Conservation (phyloP, 2,888 invertebrate genomes). For the Dinocampus coccinellae region DNA sequence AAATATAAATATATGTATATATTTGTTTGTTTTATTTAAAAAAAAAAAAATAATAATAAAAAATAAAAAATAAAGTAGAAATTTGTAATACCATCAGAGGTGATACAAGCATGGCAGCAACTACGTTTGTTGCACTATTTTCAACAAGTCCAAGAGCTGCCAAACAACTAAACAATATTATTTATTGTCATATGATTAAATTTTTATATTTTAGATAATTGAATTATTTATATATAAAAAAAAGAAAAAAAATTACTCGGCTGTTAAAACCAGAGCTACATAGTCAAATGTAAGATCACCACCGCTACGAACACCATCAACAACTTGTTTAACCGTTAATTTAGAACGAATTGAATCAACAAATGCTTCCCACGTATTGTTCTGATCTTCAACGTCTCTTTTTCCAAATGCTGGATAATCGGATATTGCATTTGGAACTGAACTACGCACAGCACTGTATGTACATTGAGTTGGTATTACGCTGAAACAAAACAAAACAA, state of each 20-base stretch:
- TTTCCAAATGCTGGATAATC: slow-evolving; percentile 38
- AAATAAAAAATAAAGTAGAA: neutral
- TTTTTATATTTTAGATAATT: too few relatives aligned
- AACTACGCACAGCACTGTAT: slow-evolving; percentile 55
- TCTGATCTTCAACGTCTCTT: slow-evolving; percentile 54
- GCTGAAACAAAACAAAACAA: slow-evolving; percentile 49
- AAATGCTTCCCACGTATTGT: slow-evolving; percentile 78
- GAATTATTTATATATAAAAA: neutral
- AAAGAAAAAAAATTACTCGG: slow-evolving; percentile 76
- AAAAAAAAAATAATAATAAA: neutral
- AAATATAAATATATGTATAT: too few relatives aligned
- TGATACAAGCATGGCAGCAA: slow-evolving; percentile 83
- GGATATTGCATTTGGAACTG: slow-evolving; percentile 30
- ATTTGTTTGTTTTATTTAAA: too few relatives aligned
- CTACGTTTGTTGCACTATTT: slow-evolving; percentile 85
- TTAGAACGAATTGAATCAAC: slow-evolving; percentile 84
- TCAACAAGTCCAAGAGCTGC: slow-evolving; percentile 87
- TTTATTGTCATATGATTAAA: too few relatives aligned
- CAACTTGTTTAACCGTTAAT: slow-evolving; percentile 86
- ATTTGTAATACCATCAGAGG: slow-evolving; percentile 75
- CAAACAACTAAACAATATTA: slow-evolving; percentile 74
- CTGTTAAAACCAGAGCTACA: slow-evolving; percentile 82
- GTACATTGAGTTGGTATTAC: slow-evolving; percentile 65
- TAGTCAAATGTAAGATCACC: slow-evolving; percentile 88
- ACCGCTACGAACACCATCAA: slow-evolving; percentile 83